Base-by-base conservation (phyloP, 2,888 invertebrate genomes). In the Mimumesa dahlbomi region DNA sequence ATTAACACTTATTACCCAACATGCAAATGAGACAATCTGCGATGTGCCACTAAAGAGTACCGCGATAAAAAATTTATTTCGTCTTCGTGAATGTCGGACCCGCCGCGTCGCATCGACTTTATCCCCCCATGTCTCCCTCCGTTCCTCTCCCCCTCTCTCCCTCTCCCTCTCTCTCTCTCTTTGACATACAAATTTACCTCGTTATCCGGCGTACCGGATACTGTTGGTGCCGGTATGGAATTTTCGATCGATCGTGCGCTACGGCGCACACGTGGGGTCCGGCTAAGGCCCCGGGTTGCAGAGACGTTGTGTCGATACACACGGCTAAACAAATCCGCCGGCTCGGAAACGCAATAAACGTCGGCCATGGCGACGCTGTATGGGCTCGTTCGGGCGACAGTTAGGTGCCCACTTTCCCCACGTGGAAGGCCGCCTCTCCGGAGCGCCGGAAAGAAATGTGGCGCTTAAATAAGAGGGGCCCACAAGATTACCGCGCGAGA, bases 351-450 rank as follows among this genome's bases (percentile, higher is more conserved):
- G 79, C 71, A 75, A 80, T 80, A 80, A 80, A 80, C 64, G 79
- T 80, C 79, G 71, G 42, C 71, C n/a, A 59, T 34, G 56, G 75
- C 75, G 75, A 73, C 75, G 77, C 56, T 64, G 73, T 73, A 73
- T 67, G 73, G 73, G 73, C 71, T 67, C 75, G 77, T 77, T 77
- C 59, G 40, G 71, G 31, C 54, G 79, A 79, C 77, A 77, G 79
- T 80, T 79, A 79, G 79, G 75, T 79, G 77, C 49, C 67, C 77
- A 79, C 79, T 80, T 80, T 80, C 77, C 73, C 77, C 69, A 56
- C 59, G 72, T 52, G 69, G 66, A 62, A 64, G 67, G 63, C 75
- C 68, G 68, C 61, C 58, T 18, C 49, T 21, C 31, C 65, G 49
- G 49, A 62, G 66, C 66, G 46, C 50, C 66, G 59, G 76, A 82